Percentiles rank a stretch among this genome's conserved stretches.
Evolutionary conservation across 2,797 vertebrate species (phyloP).

Genomic region (Lagorchestes hirsutus): DNA sequence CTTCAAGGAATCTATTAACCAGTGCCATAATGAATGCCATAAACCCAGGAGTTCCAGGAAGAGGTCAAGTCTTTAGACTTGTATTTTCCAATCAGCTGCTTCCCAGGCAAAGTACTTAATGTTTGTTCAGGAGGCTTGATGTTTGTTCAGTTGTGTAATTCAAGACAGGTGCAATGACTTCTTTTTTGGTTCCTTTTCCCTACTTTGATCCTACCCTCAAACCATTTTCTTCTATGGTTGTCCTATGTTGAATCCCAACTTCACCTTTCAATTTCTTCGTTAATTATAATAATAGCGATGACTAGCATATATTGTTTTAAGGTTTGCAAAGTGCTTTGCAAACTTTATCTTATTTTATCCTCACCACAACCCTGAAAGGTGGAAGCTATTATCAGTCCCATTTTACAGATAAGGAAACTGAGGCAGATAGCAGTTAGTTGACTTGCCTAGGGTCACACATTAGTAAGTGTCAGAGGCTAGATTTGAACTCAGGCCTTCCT

Average conservation of each 20-base stretch:
- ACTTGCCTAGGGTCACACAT: background rate
- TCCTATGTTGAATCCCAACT: background rate
- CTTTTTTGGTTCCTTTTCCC: background rate
- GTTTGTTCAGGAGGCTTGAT: background rate
- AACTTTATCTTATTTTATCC: background rate
- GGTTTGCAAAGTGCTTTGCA: background rate
- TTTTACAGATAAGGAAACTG: background rate
- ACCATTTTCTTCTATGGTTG: background rate
- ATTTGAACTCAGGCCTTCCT: background rate
- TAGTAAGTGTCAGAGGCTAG: background rate
- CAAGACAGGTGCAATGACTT: background rate
- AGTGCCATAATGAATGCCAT: background rate
- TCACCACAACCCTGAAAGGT: background rate
- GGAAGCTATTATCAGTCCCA: background rate
- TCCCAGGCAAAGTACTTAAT: background rate
- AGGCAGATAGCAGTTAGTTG: background rate
- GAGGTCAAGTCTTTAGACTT: background rate
- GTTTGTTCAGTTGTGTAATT: background rate
- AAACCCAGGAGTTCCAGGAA: background rate
- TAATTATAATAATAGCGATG: background rate
- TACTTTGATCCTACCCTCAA: background rate
- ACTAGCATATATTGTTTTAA: background rate
- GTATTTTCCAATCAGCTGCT: background rate
- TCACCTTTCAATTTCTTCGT: background rate
- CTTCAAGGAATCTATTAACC: background rate